Evolutionary conservation across 2,888 invertebrate genomes (phyloP).

Genomic region (Lepidocyrtoides sp.): DNA sequence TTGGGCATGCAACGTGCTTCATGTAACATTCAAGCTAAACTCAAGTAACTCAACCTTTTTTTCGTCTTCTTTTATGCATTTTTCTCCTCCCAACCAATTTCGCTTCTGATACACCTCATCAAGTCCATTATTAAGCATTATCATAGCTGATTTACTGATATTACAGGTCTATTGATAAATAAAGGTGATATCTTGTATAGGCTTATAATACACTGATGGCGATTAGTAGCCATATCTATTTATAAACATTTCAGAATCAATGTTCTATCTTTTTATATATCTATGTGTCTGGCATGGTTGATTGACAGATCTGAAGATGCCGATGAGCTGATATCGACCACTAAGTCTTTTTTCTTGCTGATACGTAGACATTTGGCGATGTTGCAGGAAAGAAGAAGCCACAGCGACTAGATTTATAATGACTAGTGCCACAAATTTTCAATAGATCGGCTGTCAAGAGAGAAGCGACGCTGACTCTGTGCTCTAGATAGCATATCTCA

Average conservation of each 20-base stretch:
- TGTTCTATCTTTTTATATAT: background rate
- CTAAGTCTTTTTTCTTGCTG: constrained; percentile 10
- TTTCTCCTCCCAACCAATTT: constrained; percentile 58
- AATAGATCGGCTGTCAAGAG: background rate
- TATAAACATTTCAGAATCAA: constrained; percentile 73
- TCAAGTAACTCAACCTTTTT: too few relatives aligned
- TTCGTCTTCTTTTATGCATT: background rate
- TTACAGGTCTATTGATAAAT: too few relatives aligned
- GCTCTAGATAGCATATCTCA: background rate
- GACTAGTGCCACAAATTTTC: background rate
- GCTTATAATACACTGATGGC: too few relatives aligned
- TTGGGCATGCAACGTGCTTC: background rate
- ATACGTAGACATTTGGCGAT: background rate
- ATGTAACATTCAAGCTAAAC: background rate
- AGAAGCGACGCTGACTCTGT: background rate
- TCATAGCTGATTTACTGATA: background rate
- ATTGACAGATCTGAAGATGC: constrained; percentile 57
- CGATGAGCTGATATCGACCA: constrained; percentile 57
- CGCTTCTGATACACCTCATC: constrained; percentile 64
- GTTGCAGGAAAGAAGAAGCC: background rate
- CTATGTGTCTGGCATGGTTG: constrained; percentile 50
- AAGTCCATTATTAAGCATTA: constrained; percentile 49
- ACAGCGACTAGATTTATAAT: too few relatives aligned
- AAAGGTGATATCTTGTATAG: background rate
- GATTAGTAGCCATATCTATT: constrained; percentile 58